phyloP scores from a whole-genome alignment of 2,888 invertebrate genomes.

The Amphiduros pacificus region DNA sequence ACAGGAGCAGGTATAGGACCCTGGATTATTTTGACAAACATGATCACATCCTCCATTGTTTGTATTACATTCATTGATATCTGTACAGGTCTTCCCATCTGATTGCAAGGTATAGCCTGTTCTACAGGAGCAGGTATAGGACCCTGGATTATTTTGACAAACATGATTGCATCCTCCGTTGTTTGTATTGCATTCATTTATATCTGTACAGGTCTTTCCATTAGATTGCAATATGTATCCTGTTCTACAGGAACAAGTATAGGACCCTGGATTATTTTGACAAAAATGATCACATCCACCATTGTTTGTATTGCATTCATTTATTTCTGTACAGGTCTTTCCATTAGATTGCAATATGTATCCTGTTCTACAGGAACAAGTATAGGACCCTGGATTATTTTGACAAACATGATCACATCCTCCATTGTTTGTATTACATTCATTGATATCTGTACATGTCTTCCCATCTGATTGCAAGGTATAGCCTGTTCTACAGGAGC shows the following conservation, averaged over 20 bases:
- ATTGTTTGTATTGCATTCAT: not conserved
- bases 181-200: not conserved
- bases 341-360: not conserved
- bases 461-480: not conserved
- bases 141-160: not conserved
- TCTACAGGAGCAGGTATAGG: not conserved
- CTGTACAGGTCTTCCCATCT: not conserved
- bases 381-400: not conserved
- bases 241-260: not conserved
- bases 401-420: not conserved
- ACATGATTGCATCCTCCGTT: not conserved
- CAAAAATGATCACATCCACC: not conserved
- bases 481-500: not conserved
- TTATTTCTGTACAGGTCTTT: not conserved
- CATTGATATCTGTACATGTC: not conserved
- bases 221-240: not conserved
- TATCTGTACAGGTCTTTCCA: not conserved
- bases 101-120: not conserved
- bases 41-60: not conserved
- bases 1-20: not conserved
- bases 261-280: not conserved
- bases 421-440: not conserved
- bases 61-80: not conserved
- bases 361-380: not conserved
- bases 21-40: not conserved